Conservation (phyloP, 2,113 vertebrate genomes). For the Siniperca knerii region DNA sequence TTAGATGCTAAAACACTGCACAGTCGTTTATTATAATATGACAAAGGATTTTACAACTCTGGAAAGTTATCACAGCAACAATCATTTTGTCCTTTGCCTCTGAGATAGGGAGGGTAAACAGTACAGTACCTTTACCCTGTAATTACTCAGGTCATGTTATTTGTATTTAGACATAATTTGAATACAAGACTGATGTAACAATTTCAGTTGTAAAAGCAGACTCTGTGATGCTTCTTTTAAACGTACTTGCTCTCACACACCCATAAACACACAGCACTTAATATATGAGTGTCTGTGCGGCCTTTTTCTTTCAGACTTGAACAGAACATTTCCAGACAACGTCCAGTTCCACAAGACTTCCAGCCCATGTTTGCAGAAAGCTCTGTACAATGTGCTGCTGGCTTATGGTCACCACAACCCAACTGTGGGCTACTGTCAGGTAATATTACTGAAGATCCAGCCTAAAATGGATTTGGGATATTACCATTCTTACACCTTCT, state of each 20-base stretch:
- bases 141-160: neutral
- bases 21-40: neutral
- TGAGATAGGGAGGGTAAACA: neutral
- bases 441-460: slow-evolving; percentile 59
- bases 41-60: neutral
- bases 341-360: slow-evolving; percentile 89
- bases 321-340: slow-evolving; percentile 98
- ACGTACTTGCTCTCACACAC: neutral
- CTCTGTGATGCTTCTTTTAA: neutral
- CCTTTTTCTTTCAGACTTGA: slow-evolving; percentile 87
- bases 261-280: neutral
- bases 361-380: slow-evolving; percentile 88
- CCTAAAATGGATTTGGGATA: neutral
- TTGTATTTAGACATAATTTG: neutral
- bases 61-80: neutral
- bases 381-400: slow-evolving; percentile 91
- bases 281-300: neutral
- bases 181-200: neutral
- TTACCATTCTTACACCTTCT: neutral
- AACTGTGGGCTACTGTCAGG: slow-evolving; percentile 96
- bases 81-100: neutral
- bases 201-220: neutral
- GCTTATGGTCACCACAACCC: slow-evolving; percentile 93
- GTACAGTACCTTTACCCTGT: neutral
- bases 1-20: neutral